Evolutionary conservation across 2,113 vertebrate genomes (phyloP).

Genomic region (Bufo gargarizans): DNA sequence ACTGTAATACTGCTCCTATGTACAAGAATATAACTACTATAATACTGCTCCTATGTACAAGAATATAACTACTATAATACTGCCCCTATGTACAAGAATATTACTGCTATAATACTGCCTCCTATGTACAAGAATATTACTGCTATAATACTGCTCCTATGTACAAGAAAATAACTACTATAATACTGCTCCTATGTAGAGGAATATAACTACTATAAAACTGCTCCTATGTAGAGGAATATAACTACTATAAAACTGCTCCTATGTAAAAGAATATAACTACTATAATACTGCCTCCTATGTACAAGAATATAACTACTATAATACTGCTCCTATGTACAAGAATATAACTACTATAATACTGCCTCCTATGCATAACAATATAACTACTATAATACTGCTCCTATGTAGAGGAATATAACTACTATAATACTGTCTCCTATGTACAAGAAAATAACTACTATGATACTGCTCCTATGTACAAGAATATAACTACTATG

Average conservation of each 20-base stretch:
- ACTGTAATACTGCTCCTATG: background rate
- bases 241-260: too few relatives aligned
- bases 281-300: too few relatives aligned
- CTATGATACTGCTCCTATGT: too few relatives aligned
- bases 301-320: too few relatives aligned
- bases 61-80: constrained; percentile 21
- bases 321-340: too few relatives aligned
- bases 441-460: too few relatives aligned
- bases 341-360: too few relatives aligned
- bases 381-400: too few relatives aligned
- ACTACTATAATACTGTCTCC: too few relatives aligned
- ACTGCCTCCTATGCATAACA: too few relatives aligned
- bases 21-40: constrained; percentile 8
- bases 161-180: constrained; percentile 3
- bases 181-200: background rate
- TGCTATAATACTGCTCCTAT: constrained; percentile 14
- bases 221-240: background rate
- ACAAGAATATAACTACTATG: too few relatives aligned
- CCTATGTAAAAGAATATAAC: too few relatives aligned
- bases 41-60: constrained; percentile 4
- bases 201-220: background rate
- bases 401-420: background rate
- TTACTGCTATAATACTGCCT: background rate
- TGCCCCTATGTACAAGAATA: background rate
- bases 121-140: constrained; percentile 12